These are phyloP conservation scores for Axis porcinus DNA, from an alignment of 2,113 vertebrate genomes.

Conservation along the genomic window DNA sequence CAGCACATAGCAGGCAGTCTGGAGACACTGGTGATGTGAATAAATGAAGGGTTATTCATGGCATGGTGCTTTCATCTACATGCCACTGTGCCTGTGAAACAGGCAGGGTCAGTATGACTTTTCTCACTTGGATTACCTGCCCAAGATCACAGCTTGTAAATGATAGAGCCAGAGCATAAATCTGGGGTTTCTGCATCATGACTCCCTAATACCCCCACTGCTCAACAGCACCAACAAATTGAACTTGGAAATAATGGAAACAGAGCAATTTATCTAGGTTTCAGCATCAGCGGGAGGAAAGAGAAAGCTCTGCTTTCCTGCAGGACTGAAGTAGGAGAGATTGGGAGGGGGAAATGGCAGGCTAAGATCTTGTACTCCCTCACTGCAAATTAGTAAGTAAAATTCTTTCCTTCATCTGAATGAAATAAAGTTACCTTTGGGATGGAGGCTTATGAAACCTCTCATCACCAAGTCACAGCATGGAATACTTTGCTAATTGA, in stretches of 20 bases:
- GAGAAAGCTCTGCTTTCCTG: not conserved
- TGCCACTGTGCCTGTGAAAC: not conserved
- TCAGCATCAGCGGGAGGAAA: not conserved
- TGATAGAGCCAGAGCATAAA: not conserved
- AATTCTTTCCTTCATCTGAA: not conserved
- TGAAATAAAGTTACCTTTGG: not conserved
- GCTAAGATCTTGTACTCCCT: not conserved
- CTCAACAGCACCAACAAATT: not conserved
- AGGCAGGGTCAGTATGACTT: not conserved
- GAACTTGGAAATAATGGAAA: not conserved
- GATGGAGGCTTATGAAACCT: not conserved
- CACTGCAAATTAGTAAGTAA: not conserved
- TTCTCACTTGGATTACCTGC: not conserved
- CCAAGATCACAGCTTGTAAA: not conserved
- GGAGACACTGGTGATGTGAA: not conserved
- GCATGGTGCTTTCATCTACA: not conserved
- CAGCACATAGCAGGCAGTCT: not conserved
- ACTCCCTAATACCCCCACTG: not conserved
- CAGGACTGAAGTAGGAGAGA: not conserved
- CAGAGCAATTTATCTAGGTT: not conserved
- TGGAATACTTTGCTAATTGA: conserved; percentile 39
- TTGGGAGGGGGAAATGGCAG: not conserved
- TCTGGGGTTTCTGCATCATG: not conserved
- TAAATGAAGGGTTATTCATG: not conserved
- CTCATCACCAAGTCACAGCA: not conserved